Conservation (phyloP, 2,797 vertebrate species). For the Rousettus madagascariensis region DNA sequence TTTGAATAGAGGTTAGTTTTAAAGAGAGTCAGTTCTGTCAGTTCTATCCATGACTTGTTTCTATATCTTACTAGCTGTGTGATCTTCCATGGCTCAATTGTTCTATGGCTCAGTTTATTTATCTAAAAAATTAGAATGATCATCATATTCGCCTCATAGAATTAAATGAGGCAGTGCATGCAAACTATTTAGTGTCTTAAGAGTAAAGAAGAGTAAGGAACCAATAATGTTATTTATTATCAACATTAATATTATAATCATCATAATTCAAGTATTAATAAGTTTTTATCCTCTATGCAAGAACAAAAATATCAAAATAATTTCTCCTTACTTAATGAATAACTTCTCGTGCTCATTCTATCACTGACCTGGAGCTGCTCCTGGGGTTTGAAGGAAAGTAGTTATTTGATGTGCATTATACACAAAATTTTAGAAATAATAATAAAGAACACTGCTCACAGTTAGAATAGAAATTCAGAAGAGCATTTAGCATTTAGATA, state of each 20-base stretch:
- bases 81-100: neutral
- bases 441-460: neutral
- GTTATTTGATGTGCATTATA: neutral
- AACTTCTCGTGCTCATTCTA: neutral
- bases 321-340: neutral
- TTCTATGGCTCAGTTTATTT: neutral
- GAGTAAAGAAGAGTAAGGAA: neutral
- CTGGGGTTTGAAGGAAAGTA: neutral
- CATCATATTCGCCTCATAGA: neutral
- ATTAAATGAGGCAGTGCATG: neutral
- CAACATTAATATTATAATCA: neutral
- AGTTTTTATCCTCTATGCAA: neutral
- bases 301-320: neutral
- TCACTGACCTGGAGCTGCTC: neutral
- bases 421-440: neutral
- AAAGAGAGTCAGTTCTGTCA: neutral
- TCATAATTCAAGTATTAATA: neutral
- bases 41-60: neutral
- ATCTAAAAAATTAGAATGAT: neutral
- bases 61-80: neutral
- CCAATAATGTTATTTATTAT: neutral
- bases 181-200: neutral
- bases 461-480: slow-evolving; percentile 1
- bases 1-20: neutral
- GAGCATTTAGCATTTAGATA: neutral